phyloP scores from a whole-genome alignment of 2,888 invertebrate species.

The Caenorhabditis auriculariae region DNA sequence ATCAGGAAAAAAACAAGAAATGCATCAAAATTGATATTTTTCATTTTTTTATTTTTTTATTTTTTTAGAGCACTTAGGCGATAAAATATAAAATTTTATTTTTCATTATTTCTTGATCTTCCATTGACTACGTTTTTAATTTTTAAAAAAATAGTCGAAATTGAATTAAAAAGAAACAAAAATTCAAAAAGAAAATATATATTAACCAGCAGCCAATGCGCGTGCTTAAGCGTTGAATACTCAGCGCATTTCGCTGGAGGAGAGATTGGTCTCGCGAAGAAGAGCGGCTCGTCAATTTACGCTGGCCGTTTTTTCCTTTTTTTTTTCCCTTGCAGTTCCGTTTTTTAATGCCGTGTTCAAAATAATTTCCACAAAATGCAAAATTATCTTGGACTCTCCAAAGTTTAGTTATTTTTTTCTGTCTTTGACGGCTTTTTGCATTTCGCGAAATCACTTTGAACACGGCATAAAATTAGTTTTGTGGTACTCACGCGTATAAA shows the following conservation, averaged over 20 bases:
- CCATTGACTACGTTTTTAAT: too few relatives aligned
- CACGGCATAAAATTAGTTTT: too few relatives aligned
- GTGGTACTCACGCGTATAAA: too few relatives aligned
- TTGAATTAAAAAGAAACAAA: conserved; percentile 5
- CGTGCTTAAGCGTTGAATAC: conserved; percentile 25
- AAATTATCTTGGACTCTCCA: too few relatives aligned
- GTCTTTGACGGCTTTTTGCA: too few relatives aligned
- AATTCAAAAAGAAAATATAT: conserved; percentile 13
- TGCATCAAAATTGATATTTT: not conserved
- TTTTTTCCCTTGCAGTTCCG: too few relatives aligned
- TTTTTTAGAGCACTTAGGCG: not conserved
- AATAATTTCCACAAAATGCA: too few relatives aligned
- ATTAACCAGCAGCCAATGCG: not conserved
- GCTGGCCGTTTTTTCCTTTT: too few relatives aligned
- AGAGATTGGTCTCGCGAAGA: conserved; percentile 22
- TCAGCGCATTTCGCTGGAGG: conserved; percentile 23
- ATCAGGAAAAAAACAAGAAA: not conserved
- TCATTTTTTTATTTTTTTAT: not conserved
- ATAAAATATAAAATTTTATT: conserved; percentile 4
- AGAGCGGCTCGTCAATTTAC: conserved; percentile 12
- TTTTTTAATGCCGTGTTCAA: too few relatives aligned
- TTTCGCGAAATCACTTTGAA: too few relatives aligned
- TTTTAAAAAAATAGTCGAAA: conserved; percentile 1
- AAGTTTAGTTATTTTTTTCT: too few relatives aligned
- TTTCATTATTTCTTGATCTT: not conserved